These are phyloP conservation scores for Thaleichthys pacificus DNA, from an alignment of 2,797 vertebrate species.

Conservation along the genomic window DNA sequence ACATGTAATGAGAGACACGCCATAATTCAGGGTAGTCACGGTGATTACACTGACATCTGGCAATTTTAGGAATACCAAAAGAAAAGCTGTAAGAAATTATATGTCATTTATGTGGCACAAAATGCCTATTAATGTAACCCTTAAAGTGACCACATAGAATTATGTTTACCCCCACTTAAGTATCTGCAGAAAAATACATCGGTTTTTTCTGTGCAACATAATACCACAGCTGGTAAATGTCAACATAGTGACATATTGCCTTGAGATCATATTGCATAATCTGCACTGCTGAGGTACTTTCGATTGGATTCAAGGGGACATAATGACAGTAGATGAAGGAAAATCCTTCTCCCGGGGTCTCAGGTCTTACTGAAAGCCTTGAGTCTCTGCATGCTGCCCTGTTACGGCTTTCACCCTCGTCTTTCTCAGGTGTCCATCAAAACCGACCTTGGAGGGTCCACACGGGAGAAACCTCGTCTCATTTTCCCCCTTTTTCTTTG, in stretches of 20 bases:
- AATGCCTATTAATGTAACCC: too few species aligned
- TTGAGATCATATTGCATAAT: neutral
- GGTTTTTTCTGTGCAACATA: too few species aligned
- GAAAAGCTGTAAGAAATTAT: neutral
- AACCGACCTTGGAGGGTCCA: neutral
- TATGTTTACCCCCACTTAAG: too few species aligned
- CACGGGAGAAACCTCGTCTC: too few species aligned
- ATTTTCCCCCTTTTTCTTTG: neutral
- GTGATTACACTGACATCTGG: too few species aligned
- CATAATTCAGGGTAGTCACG: too few species aligned
- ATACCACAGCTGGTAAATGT: too few species aligned
- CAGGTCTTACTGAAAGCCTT: neutral
- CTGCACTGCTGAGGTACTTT: neutral
- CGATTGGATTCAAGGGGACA: neutral
- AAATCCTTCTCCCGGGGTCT: neutral
- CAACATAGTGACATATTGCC: too few species aligned
- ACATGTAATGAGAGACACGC: too few species aligned
- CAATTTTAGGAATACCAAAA: too few species aligned
- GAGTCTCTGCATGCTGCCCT: neutral
- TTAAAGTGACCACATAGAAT: too few species aligned
- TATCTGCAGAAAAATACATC: too few species aligned
- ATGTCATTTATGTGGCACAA: conserved; percentile 6
- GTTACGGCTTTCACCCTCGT: neutral
- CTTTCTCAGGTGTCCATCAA: conserved; percentile 6
- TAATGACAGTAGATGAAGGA: neutral